Conservation (phyloP, 2,113 vertebrate genomes). For the Chauna torquata region DNA sequence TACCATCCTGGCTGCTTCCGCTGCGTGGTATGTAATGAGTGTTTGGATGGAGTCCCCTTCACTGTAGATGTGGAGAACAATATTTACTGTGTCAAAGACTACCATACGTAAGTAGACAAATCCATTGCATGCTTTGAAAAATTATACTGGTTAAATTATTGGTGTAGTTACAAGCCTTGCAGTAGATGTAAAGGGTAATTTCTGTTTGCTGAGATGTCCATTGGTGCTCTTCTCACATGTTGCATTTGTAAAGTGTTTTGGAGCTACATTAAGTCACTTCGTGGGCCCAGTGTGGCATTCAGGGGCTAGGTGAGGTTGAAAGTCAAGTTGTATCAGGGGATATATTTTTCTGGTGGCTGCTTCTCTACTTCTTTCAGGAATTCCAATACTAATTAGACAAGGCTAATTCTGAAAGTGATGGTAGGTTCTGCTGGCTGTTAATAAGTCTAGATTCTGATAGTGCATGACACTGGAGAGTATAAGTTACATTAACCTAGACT, state of each 20-base stretch:
- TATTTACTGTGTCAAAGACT: conserved; percentile 99
- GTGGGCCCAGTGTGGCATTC: background rate
- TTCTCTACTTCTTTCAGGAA: background rate
- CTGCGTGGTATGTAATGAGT: conserved; percentile 95
- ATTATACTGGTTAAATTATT: rapidly evolving
- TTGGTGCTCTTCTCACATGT: background rate
- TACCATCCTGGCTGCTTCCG: conserved; percentile 99
- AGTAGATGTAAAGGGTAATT: background rate
- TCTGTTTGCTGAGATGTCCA: background rate
- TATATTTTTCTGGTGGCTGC: background rate
- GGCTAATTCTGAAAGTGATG: background rate
- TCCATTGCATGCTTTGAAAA: background rate
- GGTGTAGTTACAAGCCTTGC: background rate
- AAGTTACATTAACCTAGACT: background rate
- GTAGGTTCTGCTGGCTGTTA: background rate
- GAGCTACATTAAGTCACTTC: background rate
- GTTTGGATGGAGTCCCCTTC: conserved; percentile 96
- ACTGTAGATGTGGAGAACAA: conserved; percentile 97
- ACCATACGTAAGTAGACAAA: conserved; percentile 88
- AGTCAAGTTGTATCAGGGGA: background rate
- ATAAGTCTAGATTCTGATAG: background rate
- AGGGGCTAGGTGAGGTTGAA: background rate
- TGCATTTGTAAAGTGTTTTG: background rate
- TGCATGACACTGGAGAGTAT: rapidly evolving
- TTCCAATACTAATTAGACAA: background rate